These are phyloP conservation scores for Oryzias woworae DNA, from an alignment of 2,113 vertebrate species.

Conservation along the genomic window DNA sequence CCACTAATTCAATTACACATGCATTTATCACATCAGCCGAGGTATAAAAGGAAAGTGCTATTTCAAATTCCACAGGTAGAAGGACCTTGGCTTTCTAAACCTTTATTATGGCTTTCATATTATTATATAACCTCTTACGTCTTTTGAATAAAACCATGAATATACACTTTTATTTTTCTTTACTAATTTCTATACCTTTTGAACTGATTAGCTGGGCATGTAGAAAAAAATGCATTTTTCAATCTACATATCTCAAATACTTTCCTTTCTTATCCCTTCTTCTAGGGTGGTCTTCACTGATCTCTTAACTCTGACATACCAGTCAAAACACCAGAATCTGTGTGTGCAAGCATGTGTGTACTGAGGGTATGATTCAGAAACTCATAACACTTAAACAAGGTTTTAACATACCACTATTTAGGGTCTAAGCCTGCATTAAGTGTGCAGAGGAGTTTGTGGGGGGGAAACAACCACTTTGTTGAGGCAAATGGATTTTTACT, in stretches of 20 bases:
- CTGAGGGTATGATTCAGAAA: slow-evolving; percentile 64
- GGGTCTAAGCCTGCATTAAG: slow-evolving; percentile 55
- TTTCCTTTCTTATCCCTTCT: slow-evolving; percentile 31
- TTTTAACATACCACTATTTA: slow-evolving; percentile 62
- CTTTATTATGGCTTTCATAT: slow-evolving; percentile 9
- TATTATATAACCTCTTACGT: slow-evolving; percentile 21
- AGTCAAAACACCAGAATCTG: slow-evolving; percentile 66
- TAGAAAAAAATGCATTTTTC: slow-evolving; percentile 10
- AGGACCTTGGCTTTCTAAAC: slow-evolving; percentile 49
- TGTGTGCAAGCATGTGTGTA: slow-evolving; percentile 45
- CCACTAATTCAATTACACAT: slow-evolving; percentile 45
- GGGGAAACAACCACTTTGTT: slow-evolving; percentile 35
- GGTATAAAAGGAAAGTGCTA: slow-evolving; percentile 25
- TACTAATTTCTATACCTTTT: slow-evolving; percentile 8
- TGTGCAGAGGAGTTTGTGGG: slow-evolving; percentile 20
- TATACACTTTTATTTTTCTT: slow-evolving; percentile 11
- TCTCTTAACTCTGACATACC: slow-evolving; percentile 68
- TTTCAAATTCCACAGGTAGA: slow-evolving; percentile 16
- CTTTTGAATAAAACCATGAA: slow-evolving; percentile 6
- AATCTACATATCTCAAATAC: slow-evolving; percentile 27
- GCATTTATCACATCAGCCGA: slow-evolving; percentile 30
- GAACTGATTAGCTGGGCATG: slow-evolving; percentile 1
- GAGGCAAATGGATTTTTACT: slow-evolving; percentile 15
- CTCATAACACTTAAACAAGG: slow-evolving; percentile 64
- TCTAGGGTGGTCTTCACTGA: slow-evolving; percentile 68